Conservation (phyloP, 2,888 invertebrate genomes). For the Cryptops parisi region DNA sequence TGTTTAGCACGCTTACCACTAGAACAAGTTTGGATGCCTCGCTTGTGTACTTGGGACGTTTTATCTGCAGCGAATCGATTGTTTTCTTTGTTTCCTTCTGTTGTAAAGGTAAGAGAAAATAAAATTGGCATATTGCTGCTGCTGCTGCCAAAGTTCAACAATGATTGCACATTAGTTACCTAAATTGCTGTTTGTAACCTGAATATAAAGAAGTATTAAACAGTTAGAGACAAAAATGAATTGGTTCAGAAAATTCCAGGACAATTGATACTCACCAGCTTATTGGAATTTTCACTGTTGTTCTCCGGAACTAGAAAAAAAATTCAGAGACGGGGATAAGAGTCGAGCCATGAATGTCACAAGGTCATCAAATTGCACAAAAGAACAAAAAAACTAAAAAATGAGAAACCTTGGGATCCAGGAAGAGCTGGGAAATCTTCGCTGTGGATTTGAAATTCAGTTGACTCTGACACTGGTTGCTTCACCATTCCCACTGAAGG, state of each 20-base stretch:
- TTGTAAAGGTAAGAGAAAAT: too few species aligned
- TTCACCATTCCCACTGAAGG: slow-evolving; percentile 80
- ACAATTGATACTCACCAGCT: not conserved
- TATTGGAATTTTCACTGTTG: slow-evolving; percentile 1
- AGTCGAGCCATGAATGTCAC: slow-evolving; percentile 1
- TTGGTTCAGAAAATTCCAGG: too few species aligned
- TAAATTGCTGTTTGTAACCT: slow-evolving; percentile 1
- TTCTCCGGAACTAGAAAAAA: not conserved
- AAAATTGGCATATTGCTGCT: too few species aligned
- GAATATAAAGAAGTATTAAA: slow-evolving; percentile 7
- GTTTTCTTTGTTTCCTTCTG: slow-evolving; percentile 25
- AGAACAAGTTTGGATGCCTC: slow-evolving; percentile 87
- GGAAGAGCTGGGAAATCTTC: slow-evolving; percentile 99
- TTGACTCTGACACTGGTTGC: slow-evolving; percentile 80
- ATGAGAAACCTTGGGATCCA: slow-evolving; percentile 43
- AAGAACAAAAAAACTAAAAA: slow-evolving; percentile 1
- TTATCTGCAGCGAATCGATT: slow-evolving; percentile 27
- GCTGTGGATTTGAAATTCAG: slow-evolving; percentile 93
- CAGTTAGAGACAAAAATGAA: not conserved
- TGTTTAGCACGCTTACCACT: slow-evolving; percentile 51
- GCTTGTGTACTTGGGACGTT: slow-evolving; percentile 28
- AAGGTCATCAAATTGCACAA: slow-evolving; percentile 5
- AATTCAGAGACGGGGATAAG: slow-evolving; percentile 6
- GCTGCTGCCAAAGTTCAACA: too few species aligned
- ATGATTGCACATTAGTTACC: too few species aligned